Base-by-base conservation (phyloP, 1,140 invertebrate species). In the Trichonephila clavata region DNA sequence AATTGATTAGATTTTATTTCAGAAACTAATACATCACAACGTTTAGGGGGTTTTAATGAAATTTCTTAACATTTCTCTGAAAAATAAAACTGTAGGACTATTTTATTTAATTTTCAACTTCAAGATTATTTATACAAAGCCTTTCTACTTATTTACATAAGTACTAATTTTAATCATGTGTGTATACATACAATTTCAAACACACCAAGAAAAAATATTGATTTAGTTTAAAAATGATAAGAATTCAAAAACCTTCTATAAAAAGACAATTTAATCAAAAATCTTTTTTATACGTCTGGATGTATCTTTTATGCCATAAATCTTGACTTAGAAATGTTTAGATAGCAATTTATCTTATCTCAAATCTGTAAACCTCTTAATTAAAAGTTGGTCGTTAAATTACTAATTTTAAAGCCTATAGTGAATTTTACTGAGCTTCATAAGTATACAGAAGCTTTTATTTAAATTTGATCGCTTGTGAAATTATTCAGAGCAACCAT, bases 401-500 rank as follows among this genome's bases (percentile, higher is more conserved):
- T 16, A 77, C 71, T 32, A 77, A 77, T 77, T 77, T 77, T 39
- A 77, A 32, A 39, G 2, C 24, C 18, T 32, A 39, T 13, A 39
- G 21, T 5, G 24, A 20, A 63, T 63, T 63, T 21, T 63, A 63
- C 21, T 63, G 21, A 63, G 32, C 27, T 20, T 77, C 6, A 32
- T 77, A 77, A 39, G 27, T 24, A 68, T 8, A 68, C 24, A 24
- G 7, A 68, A 14, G 18, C 71, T 77, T 77, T 77, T 39, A 77
- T 77, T 77, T 32, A 77, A 77, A 32, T 77, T 77, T 77, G 71
- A 77, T 77, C 18, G 71, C 71, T 77, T 32, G 24, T 39, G 71
- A 77, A 77, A 77, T 77, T 32, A 18, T 77, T 77, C 27, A 32
- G 27, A 77, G 71, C 24, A 18, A 77, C 16, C 27, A 32, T 77